These are phyloP conservation scores for Raja brachyura DNA, from an alignment of 2,113 vertebrate genomes.

Conservation along the genomic window DNA sequence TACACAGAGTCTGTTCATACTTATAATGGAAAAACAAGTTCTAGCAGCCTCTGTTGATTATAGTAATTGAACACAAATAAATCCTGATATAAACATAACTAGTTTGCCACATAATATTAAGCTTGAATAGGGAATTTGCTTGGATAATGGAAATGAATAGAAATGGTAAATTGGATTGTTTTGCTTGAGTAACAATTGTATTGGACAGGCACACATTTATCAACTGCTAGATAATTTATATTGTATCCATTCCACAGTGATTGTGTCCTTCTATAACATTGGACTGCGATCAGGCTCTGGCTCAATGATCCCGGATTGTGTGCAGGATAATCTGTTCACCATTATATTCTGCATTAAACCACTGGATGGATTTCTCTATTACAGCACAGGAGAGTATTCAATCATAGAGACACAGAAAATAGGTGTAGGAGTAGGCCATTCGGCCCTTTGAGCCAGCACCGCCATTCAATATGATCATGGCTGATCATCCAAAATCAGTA, in stretches of 20 bases:
- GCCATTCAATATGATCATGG: too few relatives aligned
- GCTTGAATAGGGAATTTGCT: background rate
- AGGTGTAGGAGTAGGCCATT: too few relatives aligned
- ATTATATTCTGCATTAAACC: background rate
- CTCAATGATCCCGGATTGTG: background rate
- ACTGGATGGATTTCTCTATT: background rate
- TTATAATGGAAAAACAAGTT: background rate
- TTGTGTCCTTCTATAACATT: background rate
- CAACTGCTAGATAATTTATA: constrained; percentile 21
- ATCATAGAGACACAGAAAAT: background rate
- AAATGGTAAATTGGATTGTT: constrained; percentile 21
- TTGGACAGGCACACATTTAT: constrained; percentile 16
- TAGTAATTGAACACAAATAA: constrained; percentile 7
- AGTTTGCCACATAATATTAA: background rate
- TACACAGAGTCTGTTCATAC: background rate
- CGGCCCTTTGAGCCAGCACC: too few relatives aligned
- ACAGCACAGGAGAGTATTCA: background rate
- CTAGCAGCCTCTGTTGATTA: background rate
- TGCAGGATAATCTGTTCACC: background rate
- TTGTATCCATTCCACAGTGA: background rate
- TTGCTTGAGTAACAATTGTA: background rate
- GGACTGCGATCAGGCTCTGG: constrained; percentile 4
- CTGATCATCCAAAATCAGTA: too few relatives aligned
- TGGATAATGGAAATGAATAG: constrained; percentile 1
- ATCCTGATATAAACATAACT: constrained; percentile 6